phyloP scores from a whole-genome alignment of 2,888 invertebrate genomes.

The Stegana nigrithorax region DNA sequence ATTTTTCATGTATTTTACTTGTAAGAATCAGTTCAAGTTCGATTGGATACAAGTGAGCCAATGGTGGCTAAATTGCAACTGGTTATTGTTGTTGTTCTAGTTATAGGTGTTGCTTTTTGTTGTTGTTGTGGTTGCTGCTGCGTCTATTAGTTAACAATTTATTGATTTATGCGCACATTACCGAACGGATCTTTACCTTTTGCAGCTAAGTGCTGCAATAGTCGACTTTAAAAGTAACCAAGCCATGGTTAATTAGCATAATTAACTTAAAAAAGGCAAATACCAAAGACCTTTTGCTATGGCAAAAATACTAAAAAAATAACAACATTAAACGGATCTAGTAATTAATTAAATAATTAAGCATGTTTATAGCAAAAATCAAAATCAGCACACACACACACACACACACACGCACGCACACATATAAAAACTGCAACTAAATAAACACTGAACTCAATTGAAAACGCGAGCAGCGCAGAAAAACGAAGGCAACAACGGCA shows the following conservation, averaged over 20 bases:
- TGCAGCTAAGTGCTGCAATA: too few species aligned
- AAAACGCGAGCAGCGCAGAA: not conserved
- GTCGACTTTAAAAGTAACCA: conserved; percentile 19
- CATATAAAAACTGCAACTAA: not conserved
- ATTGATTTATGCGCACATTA: conserved; percentile 49
- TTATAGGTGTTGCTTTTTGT: not conserved
- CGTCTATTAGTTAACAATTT: conserved; percentile 32
- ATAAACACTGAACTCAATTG: not conserved
- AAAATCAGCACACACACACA: not conserved
- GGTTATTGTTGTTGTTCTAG: not conserved
- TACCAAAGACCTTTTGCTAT: too few species aligned
- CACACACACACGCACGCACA: too few species aligned
- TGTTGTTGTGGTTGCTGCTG: not conserved
- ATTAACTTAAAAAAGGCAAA: conserved; percentile 1
- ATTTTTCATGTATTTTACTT: too few species aligned
- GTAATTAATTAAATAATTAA: conserved; percentile 46
- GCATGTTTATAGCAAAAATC: conserved; percentile 14
- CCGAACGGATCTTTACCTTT: conserved; percentile 32
- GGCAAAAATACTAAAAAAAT: not conserved
- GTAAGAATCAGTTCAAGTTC: conserved; percentile 54
- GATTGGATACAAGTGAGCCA: too few species aligned
- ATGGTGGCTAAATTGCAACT: not conserved
- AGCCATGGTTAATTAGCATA: conserved; percentile 47
- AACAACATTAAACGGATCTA: conserved; percentile 43
- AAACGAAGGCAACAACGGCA: not conserved